These are phyloP conservation scores for Pardosa pseudoannulata DNA, from an alignment of 2,888 invertebrate genomes.

Conservation along the genomic window DNA sequence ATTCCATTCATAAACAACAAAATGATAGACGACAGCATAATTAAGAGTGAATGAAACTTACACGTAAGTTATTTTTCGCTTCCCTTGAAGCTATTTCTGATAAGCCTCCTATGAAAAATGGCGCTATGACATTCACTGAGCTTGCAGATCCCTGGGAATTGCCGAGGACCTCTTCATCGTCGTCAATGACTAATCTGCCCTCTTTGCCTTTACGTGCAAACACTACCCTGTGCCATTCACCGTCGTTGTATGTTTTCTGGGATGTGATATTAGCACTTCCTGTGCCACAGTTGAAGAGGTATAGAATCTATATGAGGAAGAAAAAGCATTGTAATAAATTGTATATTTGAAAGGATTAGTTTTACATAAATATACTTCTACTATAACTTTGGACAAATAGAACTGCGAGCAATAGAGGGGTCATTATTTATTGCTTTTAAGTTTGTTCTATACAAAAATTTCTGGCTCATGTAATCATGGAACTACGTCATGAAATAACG, in stretches of 20 bases:
- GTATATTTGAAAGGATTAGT: no score
- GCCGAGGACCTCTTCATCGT: constrained; percentile 81
- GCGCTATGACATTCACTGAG: constrained; percentile 82
- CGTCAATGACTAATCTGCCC: constrained; percentile 84
- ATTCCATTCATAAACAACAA: no score
- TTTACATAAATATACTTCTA: no score
- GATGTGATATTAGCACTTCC: constrained; percentile 82
- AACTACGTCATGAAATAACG: no score
- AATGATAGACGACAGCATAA: no score
- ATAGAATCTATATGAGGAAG: constrained; percentile 81
- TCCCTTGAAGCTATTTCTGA: constrained; percentile 79
- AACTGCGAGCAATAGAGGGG: no score
- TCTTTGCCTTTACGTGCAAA: constrained; percentile 82
- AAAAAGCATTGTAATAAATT: no score
- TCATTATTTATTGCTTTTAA: no score
- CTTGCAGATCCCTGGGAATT: constrained; percentile 74
- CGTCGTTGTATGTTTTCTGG: constrained; percentile 83
- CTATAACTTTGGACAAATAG: no score
- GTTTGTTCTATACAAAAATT: no score
- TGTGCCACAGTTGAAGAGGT: constrained; percentile 85
- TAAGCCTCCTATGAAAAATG: constrained; percentile 90
- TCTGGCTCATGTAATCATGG: no score
- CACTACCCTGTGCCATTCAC: constrained; percentile 87
- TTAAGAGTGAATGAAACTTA: no score
- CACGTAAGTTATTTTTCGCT: constrained; percentile 78